These are phyloP conservation scores for Drosophila ironensis DNA, from an alignment of 1,140 invertebrate species.

Conservation along the genomic window DNA sequence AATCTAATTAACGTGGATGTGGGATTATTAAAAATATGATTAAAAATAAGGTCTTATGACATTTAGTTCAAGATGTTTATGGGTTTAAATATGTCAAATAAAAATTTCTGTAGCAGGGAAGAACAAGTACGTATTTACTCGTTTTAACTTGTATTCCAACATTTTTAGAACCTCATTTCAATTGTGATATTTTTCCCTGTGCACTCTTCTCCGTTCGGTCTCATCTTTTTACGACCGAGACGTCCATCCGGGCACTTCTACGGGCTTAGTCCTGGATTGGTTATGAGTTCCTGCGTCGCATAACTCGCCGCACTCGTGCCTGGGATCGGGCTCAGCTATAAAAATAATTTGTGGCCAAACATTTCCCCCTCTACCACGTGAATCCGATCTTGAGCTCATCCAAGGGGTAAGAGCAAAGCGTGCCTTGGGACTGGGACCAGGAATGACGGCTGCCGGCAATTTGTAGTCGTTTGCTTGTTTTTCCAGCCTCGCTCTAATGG, in stretches of 20 bases:
- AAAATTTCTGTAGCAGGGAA: too few relatives aligned
- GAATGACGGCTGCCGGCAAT: slow-evolving; percentile 59
- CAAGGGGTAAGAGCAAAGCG: slow-evolving; percentile 38
- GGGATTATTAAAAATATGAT: neutral
- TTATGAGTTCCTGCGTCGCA: slow-evolving; percentile 61
- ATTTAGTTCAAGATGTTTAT: too few relatives aligned
- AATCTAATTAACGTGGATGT: neutral
- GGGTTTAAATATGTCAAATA: too few relatives aligned
- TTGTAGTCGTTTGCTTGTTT: slow-evolving; percentile 74
- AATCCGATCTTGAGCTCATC: slow-evolving; percentile 12
- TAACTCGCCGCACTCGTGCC: slow-evolving; percentile 56
- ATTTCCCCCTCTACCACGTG: slow-evolving; percentile 15
- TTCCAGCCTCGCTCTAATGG: slow-evolving; percentile 68
- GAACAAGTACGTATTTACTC: too few relatives aligned
- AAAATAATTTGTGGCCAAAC: slow-evolving; percentile 79
- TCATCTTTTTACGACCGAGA: slow-evolving; percentile 62
- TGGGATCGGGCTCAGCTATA: slow-evolving; percentile 70
- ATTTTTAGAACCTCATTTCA: neutral
- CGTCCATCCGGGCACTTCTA: slow-evolving; percentile 44
- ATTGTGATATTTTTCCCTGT: neutral
- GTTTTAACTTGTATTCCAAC: too few relatives aligned
- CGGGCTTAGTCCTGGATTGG: slow-evolving; percentile 56
- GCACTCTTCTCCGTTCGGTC: neutral
- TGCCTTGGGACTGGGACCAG: slow-evolving; percentile 9
- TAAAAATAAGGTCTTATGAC: neutral